A percentile compares a stretch with the other conserved stretches of the same genome.
These are phyloP conservation scores for Pluvialis apricaria DNA, from an alignment of 2,113 vertebrate species.

Conservation along the genomic window DNA sequence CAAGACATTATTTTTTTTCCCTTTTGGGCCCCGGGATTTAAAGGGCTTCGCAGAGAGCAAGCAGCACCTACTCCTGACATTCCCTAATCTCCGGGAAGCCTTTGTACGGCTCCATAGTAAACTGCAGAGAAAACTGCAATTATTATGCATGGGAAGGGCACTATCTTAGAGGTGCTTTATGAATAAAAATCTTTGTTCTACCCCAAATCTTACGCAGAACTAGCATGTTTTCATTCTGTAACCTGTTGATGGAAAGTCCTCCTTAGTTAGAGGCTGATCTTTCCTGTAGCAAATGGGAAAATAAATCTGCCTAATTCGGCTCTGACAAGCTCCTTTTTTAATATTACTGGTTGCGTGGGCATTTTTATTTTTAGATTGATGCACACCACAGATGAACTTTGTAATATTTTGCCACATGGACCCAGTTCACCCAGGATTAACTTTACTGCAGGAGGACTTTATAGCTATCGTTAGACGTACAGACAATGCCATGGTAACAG, in stretches of 20 bases:
- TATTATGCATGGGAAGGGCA: background rate
- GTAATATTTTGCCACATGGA: background rate
- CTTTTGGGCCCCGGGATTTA: background rate
- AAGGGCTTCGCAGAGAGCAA: background rate
- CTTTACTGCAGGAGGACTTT: background rate
- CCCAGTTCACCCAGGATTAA: background rate
- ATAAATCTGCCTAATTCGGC: background rate
- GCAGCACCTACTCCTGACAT: rapidly evolving
- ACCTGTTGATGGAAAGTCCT: background rate
- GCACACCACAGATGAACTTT: background rate
- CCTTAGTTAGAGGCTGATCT: background rate
- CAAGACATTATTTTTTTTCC: background rate
- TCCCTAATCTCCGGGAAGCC: background rate
- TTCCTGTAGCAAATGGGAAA: background rate
- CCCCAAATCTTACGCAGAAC: background rate
- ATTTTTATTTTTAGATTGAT: background rate
- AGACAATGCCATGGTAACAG: background rate
- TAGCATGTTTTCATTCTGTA: background rate
- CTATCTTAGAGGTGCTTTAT: too few species aligned
- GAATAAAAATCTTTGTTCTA: background rate
- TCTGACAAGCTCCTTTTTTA: background rate
- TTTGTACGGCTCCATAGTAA: background rate
- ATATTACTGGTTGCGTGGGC: background rate
- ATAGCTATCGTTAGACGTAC: background rate
- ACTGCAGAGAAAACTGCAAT: background rate